Percentiles rank a stretch among this genome's conserved stretches.
Conservation (phyloP, 2,113 vertebrate genomes). For the Bathybates hornii region DNA sequence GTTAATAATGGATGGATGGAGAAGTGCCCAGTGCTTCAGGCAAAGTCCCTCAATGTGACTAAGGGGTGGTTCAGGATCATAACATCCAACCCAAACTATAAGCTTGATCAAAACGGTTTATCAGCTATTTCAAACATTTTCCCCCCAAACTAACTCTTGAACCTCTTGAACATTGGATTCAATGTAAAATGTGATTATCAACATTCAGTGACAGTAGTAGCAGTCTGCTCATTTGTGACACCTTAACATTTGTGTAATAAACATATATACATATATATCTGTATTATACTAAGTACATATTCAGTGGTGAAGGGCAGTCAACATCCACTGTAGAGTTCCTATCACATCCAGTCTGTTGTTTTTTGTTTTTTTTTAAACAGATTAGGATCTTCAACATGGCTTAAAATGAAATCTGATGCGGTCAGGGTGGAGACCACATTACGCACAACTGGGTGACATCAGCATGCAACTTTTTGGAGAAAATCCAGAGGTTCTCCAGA, state of each 20-base stretch:
- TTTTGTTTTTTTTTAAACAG: too few relatives aligned
- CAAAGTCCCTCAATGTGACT: background rate
- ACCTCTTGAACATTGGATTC: background rate
- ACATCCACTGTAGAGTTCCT: background rate
- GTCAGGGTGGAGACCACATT: slow-evolving; percentile 45
- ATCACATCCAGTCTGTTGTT: background rate
- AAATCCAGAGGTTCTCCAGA: slow-evolving; percentile 59
- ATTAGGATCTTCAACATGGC: background rate
- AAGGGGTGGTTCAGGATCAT: background rate
- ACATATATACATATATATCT: background rate
- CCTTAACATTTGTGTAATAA: background rate
- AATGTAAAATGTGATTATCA: background rate
- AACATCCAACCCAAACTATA: background rate
- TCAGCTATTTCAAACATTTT: background rate
- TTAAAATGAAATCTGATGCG: slow-evolving; percentile 11
- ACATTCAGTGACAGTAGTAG: background rate
- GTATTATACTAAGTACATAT: background rate
- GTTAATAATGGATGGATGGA: background rate
- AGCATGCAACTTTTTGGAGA: slow-evolving; percentile 39
- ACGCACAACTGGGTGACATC: slow-evolving; percentile 54
- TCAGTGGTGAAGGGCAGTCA: background rate
- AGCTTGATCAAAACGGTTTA: background rate
- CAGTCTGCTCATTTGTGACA: background rate
- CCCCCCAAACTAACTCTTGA: background rate
- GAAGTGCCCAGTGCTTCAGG: background rate